Conservation (phyloP, 2,797 vertebrate species). For the Macropodus opercularis region DNA sequence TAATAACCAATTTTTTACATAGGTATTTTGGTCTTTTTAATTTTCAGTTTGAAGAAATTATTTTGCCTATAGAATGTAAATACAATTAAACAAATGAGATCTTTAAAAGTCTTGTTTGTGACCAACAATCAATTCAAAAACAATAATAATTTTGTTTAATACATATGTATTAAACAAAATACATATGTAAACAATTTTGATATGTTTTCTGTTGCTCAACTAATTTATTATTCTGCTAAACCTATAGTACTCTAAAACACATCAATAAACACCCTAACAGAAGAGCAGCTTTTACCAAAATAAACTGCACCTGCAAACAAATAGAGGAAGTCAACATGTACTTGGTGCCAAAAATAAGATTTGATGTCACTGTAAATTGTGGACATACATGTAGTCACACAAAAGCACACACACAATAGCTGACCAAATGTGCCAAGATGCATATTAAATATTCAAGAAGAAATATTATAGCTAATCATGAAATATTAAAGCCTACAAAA, state of each 20-base stretch:
- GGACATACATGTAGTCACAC: conserved; percentile 7
- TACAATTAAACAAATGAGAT: neutral
- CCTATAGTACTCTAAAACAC: neutral
- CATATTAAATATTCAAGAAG: conserved; percentile 59
- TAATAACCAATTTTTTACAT: no score
- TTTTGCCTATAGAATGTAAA: neutral
- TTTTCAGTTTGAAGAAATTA: neutral
- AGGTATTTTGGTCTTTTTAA: no score
- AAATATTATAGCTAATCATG: conserved; percentile 60
- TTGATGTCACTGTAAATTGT: conserved; percentile 55
- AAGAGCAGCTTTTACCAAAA: conserved; percentile 2
- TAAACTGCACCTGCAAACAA: conserved; percentile 50
- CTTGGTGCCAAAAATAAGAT: conserved; percentile 52
- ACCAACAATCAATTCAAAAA: neutral
- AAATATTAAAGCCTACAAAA: conserved; percentile 67
- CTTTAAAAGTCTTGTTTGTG: neutral
- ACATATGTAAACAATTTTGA: neutral
- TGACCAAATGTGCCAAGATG: conserved; percentile 1
- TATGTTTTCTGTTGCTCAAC: neutral
- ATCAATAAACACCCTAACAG: neutral
- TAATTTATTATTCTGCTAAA: neutral
- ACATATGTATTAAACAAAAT: no score
- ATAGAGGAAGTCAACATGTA: conserved; percentile 45
- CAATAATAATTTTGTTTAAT: no score
- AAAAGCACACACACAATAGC: neutral